Conservation (phyloP, 1,140 invertebrate species). For the Prorops nasuta region DNA sequence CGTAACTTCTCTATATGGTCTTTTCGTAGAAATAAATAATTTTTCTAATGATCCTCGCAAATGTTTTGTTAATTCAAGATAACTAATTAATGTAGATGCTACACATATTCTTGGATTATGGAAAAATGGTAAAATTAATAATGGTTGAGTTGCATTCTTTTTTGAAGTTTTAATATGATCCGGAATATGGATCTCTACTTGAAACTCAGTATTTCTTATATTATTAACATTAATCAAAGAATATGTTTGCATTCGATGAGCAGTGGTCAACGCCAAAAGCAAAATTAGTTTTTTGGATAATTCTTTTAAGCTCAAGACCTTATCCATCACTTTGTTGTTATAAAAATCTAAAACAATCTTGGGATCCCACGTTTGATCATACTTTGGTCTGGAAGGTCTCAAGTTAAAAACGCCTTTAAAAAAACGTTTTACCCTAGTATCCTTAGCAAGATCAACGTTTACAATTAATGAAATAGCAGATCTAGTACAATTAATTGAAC, state of each 20-base stretch:
- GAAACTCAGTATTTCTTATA: background rate
- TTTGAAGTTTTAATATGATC: background rate
- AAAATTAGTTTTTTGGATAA: slow-evolving; percentile 14
- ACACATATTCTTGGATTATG: background rate
- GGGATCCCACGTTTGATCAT: slow-evolving; percentile 23
- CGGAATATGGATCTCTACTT: background rate
- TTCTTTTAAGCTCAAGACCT: slow-evolving; percentile 15
- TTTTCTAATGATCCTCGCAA: background rate
- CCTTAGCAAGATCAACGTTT: slow-evolving; percentile 7
- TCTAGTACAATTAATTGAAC: slow-evolving; percentile 1
- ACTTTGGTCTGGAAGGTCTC: slow-evolving; percentile 20
- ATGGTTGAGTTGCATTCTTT: background rate
- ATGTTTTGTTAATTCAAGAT: background rate
- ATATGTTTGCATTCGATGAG: background rate
- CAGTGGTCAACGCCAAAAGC: slow-evolving; percentile 20
- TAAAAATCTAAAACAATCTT: slow-evolving; percentile 20
- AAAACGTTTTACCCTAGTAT: slow-evolving; percentile 19
- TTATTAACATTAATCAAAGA: background rate
- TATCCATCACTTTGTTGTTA: background rate
- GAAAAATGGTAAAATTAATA: background rate
- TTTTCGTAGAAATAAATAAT: background rate
- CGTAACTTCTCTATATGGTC: background rate
- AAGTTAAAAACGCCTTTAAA: slow-evolving; percentile 21
- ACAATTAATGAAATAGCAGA: slow-evolving; percentile 13
- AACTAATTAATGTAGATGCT: background rate